Conservation (phyloP, 1,140 invertebrate species). For the Cotesia typhae region DNA sequence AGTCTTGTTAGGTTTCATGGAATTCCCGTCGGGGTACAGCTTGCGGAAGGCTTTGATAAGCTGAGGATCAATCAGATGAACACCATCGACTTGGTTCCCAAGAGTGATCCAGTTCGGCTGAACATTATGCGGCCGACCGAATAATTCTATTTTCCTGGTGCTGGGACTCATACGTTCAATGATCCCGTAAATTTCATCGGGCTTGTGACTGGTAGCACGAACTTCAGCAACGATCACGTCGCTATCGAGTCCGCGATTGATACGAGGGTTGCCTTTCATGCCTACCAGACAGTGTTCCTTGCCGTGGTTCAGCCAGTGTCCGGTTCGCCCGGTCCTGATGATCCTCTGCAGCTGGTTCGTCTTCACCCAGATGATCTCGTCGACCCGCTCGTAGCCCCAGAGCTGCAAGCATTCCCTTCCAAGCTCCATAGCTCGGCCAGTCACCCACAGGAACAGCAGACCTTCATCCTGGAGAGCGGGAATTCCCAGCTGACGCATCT, state of each 20-base stretch:
- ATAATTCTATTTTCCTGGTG: conserved; percentile 96
- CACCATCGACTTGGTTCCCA: conserved; percentile 95
- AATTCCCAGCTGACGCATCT: conserved; percentile 95
- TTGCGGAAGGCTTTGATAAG: conserved; percentile 89
- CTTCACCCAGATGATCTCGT: conserved; percentile 99
- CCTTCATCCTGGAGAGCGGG: conserved; percentile 84
- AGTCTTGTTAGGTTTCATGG: conserved; percentile 71
- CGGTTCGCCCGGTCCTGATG: conserved; percentile 94
- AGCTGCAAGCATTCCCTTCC: conserved; percentile 91
- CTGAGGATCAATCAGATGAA: conserved; percentile 91
- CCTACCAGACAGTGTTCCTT: conserved; percentile 98
- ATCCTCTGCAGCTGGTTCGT: conserved; percentile 98
- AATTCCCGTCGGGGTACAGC: conserved; percentile 93
- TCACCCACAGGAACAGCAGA: conserved; percentile 97
- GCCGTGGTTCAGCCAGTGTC: conserved; percentile 98
- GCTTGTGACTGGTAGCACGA: conserved; percentile 95
- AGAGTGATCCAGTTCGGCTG: conserved; percentile 98
- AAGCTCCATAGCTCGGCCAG: conserved; percentile 96
- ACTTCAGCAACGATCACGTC: conserved; percentile 99
- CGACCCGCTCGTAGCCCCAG: conserved; percentile 95
- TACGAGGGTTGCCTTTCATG: conserved; percentile 92
- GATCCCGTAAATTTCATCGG: conserved; percentile 97
- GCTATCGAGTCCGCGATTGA: conserved; percentile 94
- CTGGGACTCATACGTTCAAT: conserved; percentile 88
- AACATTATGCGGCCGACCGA: conserved; percentile 96